Percentiles rank a stretch among this genome's conserved stretches.
Evolutionary conservation across 2,888 invertebrate genomes (phyloP).

Genomic region (Allolobophora icterica): DNA sequence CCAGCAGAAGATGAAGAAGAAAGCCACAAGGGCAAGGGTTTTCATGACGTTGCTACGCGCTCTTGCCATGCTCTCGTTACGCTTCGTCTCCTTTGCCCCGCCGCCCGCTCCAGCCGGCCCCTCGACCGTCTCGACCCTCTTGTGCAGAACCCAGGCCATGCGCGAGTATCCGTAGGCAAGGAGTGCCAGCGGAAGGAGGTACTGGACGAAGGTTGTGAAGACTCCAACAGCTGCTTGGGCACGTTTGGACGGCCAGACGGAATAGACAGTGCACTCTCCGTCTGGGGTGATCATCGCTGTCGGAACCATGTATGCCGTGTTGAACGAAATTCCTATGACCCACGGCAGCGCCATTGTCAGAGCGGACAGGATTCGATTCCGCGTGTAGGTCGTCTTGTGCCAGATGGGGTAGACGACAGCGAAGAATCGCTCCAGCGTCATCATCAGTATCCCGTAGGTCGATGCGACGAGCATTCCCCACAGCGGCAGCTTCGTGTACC

Average conservation of each 20-base stretch:
- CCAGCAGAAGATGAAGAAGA: conserved; percentile 45
- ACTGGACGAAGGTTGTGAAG: conserved; percentile 42
- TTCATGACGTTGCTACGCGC: conserved; percentile 45
- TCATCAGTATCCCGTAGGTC: conserved; percentile 42
- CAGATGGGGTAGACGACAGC: conserved; percentile 46
- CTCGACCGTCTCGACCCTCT: conserved; percentile 28
- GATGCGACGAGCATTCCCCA: conserved; percentile 46
- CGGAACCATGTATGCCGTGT: conserved; percentile 36
- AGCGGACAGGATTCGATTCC: conserved; percentile 31
- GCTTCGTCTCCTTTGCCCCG: not conserved
- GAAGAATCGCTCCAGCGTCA: conserved; percentile 45
- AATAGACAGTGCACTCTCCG: conserved; percentile 42
- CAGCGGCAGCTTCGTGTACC: conserved; percentile 44
- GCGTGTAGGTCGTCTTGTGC: conserved; percentile 44
- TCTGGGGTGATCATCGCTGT: conserved; percentile 34
- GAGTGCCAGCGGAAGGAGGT: conserved; percentile 42
- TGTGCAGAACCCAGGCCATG: conserved; percentile 39
- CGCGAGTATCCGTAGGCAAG: conserved; percentile 43
- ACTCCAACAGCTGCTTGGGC: conserved; percentile 37
- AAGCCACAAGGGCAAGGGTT: conserved; percentile 42
- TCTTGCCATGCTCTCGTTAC: conserved; percentile 29
- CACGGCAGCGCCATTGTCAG: conserved; percentile 32
- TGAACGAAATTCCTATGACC: conserved; percentile 39
- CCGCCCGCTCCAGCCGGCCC: not conserved
- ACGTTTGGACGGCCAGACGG: conserved; percentile 37